These are phyloP conservation scores for Melipona bicolor DNA, from an alignment of 2,888 invertebrate genomes.

Conservation along the genomic window DNA sequence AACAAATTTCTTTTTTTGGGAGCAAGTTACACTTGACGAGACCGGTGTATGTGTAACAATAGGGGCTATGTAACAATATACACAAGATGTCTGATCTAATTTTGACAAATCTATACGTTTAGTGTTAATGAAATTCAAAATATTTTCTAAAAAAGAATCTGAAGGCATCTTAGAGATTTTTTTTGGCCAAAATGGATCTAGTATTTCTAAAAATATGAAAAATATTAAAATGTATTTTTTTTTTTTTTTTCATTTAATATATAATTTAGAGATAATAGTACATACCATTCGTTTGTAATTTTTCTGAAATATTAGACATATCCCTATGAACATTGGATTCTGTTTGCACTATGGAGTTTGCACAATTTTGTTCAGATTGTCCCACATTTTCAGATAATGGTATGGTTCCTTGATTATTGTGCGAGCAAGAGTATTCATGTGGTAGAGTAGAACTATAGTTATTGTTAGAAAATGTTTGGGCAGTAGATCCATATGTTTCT, in stretches of 20 bases:
- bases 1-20: constrained; percentile 69
- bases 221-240: constrained; percentile 8
- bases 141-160: constrained; percentile 69
- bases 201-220: constrained; percentile 57
- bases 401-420: constrained; percentile 41
- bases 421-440: constrained; percentile 57
- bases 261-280: constrained; percentile 3
- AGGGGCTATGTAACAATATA: constrained; percentile 79
- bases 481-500: constrained; percentile 41
- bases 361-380: constrained; percentile 31
- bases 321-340: constrained; percentile 47
- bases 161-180: constrained; percentile 39
- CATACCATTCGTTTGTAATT: constrained; percentile 56
- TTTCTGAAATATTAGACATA: constrained; percentile 21
- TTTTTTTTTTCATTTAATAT: not conserved
- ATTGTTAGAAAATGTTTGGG: constrained; percentile 55
- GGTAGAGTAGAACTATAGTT: constrained; percentile 40
- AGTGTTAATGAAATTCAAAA: constrained; percentile 70
- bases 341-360: constrained; percentile 16
- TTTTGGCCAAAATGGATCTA: constrained; percentile 63
- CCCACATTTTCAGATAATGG: constrained; percentile 41
- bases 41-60: constrained; percentile 69
- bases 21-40: constrained; percentile 54
- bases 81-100: constrained; percentile 77
- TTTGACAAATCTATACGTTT: constrained; percentile 73